Conservation (phyloP, 92 coral and sea anemone species). For the Virgularia gustaviana region DNA sequence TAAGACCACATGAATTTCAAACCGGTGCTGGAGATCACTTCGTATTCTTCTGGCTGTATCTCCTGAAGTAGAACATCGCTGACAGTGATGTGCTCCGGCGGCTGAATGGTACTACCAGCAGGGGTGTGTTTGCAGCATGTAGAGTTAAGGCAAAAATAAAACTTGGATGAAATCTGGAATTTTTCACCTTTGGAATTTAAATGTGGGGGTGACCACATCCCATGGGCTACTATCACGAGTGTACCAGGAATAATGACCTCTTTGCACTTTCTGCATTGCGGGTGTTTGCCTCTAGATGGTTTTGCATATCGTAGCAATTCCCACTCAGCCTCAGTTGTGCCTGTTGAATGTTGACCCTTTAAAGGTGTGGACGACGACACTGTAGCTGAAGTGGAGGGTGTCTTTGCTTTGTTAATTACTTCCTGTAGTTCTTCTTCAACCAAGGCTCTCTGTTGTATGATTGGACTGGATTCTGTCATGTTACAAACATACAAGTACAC, state of each 20-base stretch:
- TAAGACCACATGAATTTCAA: conserved; percentile 30
- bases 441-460: conserved; percentile 51
- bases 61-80: conserved; percentile 31
- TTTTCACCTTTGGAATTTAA: conserved; percentile 40
- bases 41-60: conserved; percentile 20
- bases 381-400: neutral
- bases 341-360: neutral
- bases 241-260: conserved; percentile 19
- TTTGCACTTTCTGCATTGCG: conserved; percentile 37
- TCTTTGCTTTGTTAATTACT: neutral
- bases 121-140: conserved; percentile 33
- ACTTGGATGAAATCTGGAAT: conserved; percentile 40
- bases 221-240: conserved; percentile 37
- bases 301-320: conserved; percentile 37
- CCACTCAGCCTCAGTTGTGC: conserved; percentile 16
- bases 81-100: neutral
- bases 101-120: conserved; percentile 17
- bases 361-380: neutral
- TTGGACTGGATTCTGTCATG: conserved; percentile 35
- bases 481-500: conserved; percentile 42
- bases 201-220: conserved; percentile 42
- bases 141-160: conserved; percentile 39
- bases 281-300: conserved; percentile 28
- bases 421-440: conserved; percentile 19
- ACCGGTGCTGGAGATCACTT: conserved; percentile 16